phyloP scores from a whole-genome alignment of 2,113 vertebrate genomes.

The Dolichotis patagonum region DNA sequence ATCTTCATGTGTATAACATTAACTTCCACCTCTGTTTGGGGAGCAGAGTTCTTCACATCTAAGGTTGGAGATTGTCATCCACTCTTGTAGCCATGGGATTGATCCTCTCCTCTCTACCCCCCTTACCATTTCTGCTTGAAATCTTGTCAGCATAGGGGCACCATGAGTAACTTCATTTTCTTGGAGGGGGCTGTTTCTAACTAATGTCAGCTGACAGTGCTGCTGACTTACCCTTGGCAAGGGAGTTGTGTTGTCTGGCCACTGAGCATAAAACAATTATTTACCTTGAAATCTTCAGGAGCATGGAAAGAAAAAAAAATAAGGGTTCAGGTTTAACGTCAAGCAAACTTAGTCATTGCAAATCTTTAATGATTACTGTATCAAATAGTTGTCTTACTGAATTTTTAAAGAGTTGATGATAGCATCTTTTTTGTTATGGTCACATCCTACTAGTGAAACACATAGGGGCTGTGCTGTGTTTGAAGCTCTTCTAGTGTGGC shows the following conservation, averaged over 20 bases:
- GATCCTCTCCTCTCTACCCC: too few species aligned
- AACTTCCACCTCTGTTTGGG: background rate
- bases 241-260: background rate
- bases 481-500: background rate
- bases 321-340: background rate
- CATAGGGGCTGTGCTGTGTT: background rate
- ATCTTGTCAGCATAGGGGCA: background rate
- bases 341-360: background rate
- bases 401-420: background rate
- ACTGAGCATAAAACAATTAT: background rate
- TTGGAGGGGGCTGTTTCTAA: background rate
- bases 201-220: background rate
- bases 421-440: background rate
- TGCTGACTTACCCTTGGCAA: background rate
- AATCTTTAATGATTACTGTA: background rate
- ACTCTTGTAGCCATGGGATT: background rate
- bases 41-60: background rate
- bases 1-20: background rate
- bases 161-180: background rate
- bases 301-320: background rate
- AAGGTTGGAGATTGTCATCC: background rate
- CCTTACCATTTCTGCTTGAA: background rate
- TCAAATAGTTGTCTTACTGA: background rate
- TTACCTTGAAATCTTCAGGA: background rate
- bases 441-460: background rate